Evolutionary conservation across 1,140 invertebrate species (phyloP).

Genomic region (Mizuhopecten yessoensis): DNA sequence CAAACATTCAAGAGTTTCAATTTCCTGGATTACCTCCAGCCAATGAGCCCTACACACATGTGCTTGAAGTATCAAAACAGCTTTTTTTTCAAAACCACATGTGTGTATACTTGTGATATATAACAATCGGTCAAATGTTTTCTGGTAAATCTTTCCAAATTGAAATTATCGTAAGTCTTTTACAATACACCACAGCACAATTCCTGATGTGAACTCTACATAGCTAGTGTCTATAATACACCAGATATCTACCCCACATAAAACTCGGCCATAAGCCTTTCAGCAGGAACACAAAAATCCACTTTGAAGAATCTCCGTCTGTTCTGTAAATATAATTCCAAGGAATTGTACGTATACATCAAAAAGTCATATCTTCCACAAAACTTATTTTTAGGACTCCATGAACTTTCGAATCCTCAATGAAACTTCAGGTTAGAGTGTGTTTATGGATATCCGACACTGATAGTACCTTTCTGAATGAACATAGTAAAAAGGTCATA

Average conservation of each 20-base stretch:
- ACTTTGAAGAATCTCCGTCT: background rate
- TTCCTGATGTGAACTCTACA: background rate
- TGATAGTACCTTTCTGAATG: constrained; percentile 1
- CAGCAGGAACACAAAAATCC: constrained; percentile 25
- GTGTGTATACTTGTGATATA: background rate
- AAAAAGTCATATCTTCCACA: constrained; percentile 22
- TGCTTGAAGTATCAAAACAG: background rate
- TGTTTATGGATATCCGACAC: background rate
- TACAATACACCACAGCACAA: background rate
- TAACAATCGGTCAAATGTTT: background rate
- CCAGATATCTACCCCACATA: background rate
- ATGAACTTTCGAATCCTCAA: background rate
- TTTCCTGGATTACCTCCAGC: background rate
- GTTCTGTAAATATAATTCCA: background rate
- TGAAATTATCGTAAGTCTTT: background rate
- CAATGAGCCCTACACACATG: background rate
- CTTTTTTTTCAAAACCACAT: background rate
- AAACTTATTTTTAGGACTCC: background rate
- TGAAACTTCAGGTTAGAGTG: background rate
- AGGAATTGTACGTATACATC: background rate
- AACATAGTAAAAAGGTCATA: background rate
- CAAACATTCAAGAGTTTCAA: background rate
- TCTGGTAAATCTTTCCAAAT: background rate
- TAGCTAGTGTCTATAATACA: background rate
- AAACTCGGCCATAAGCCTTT: constrained; percentile 12